Evolutionary conservation across 2,113 vertebrate species (phyloP).

Genomic region (Lucifuga dentata): DNA sequence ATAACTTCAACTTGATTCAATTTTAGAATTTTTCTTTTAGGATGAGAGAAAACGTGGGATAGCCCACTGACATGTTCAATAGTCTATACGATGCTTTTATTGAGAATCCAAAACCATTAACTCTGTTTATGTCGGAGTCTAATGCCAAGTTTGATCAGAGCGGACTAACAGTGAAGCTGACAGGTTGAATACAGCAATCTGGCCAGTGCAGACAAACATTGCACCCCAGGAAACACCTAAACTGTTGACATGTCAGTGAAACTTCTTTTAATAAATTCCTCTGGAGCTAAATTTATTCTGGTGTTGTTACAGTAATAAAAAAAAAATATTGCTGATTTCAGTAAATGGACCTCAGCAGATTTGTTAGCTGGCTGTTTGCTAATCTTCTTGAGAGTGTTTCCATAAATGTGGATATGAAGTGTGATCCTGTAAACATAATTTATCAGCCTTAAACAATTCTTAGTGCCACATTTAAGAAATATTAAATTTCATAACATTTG

Average conservation of each 20-base stretch:
- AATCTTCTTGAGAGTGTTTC: too few species aligned
- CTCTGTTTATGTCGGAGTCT: slow-evolving; percentile 8
- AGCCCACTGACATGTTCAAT: slow-evolving; percentile 23
- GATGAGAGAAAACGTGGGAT: slow-evolving; percentile 4
- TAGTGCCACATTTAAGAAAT: too few species aligned
- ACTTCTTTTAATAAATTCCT: slow-evolving; percentile 15
- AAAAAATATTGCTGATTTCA: background rate
- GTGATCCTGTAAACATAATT: too few species aligned
- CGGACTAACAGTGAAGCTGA: background rate
- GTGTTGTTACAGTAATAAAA: background rate
- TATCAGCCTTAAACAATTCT: too few species aligned
- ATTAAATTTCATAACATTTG: too few species aligned
- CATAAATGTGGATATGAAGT: too few species aligned
- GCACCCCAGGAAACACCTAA: background rate
- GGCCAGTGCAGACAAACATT: background rate
- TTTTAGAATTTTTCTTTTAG: slow-evolving; percentile 22
- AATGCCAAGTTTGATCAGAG: slow-evolving; percentile 27
- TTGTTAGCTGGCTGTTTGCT: too few species aligned
- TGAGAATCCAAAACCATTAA: slow-evolving; percentile 4
- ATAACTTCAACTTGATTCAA: slow-evolving; percentile 30
- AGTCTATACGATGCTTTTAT: slow-evolving; percentile 22
- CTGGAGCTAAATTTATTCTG: background rate
- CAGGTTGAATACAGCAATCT: slow-evolving; percentile 13
- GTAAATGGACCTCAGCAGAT: background rate
- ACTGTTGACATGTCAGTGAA: slow-evolving; percentile 1